Base-by-base conservation (phyloP, 2,113 vertebrate species). In the Panurus biarmicus region DNA sequence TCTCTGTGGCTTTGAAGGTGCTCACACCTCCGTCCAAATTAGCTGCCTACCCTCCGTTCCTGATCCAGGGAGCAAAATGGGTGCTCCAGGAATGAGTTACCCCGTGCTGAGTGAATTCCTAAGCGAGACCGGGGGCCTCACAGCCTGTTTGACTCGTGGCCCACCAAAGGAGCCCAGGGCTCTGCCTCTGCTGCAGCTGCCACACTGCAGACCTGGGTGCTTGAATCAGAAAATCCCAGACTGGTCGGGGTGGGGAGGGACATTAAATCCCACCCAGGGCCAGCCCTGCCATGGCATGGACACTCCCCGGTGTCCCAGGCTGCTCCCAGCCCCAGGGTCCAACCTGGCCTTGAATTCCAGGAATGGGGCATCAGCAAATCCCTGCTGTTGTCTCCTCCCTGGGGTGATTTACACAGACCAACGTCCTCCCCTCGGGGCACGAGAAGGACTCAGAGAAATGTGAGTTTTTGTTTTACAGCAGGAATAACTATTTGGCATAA, bases 201-300 rank as follows among this genome's bases (percentile, higher is more conserved):
- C 56, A 8, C 35, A 2, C 5, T 36, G 33, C 48, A 82, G 53
- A 18, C 12, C 38, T 33, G 51, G 8, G 45, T 23, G 25, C 6
- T 9, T 7, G 12, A 19, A 2, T 3, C 47, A 24, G 1, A 4
- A 5, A 15, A 79, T 6, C 31, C 6, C 65, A 35, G 21, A 7
- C 5, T 21, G 48, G 4, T 3, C 12, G 26, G 66, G 29, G 21
- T 10, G 2, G 35, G 35, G 5, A 15, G 12, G 50, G 35, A 33
- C 10, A 31, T 2, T 0, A 12, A 2, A 48, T 2, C 23, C 54
- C 54, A 2, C 1, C 48, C 7, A 7, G 22, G 4, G 7, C 42
- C 66, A 47, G 14, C 57, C 20, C 38, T 20, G 14, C 66, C 56
- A 5, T 5, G 57, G 20, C 48, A 71, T 57, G 48, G 57, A 71